Percentiles rank a stretch among this genome's conserved stretches.
Evolutionary conservation across 2,888 invertebrate genomes (phyloP).

Genomic region (Euzophera pinguis): DNA sequence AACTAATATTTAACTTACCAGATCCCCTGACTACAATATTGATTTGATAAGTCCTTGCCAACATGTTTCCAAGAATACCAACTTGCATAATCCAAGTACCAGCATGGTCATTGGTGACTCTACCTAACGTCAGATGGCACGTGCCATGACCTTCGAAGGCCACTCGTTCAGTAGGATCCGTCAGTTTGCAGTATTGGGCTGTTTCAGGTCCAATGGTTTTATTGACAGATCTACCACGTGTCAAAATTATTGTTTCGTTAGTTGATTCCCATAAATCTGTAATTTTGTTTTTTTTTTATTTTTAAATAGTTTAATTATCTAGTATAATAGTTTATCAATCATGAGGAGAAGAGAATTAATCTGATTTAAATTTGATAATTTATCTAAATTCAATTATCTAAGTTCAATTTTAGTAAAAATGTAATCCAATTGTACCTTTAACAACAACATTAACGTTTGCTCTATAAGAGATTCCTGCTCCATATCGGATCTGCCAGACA

Average conservation of each 20-base stretch:
- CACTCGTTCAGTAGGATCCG: constrained; percentile 29
- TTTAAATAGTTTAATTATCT: too few species aligned
- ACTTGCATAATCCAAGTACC: constrained; percentile 52
- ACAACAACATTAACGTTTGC: constrained; percentile 42
- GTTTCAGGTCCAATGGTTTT: constrained; percentile 45
- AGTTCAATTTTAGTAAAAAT: not conserved
- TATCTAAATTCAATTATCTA: too few species aligned
- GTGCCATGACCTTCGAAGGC: constrained; percentile 53
- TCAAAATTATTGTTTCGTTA: constrained; percentile 23
- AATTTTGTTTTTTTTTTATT: not conserved
- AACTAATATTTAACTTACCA: constrained; percentile 31
- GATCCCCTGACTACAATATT: constrained; percentile 33
- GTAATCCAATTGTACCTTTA: constrained; percentile 35
- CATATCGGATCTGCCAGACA: constrained; percentile 51
- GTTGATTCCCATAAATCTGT: constrained; percentile 13
- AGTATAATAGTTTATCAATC: too few species aligned
- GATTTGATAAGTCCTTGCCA: constrained; percentile 34
- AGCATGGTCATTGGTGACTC: constrained; percentile 36
- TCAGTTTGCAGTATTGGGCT: constrained; percentile 51
- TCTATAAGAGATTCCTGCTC: constrained; percentile 39
- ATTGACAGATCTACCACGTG: constrained; percentile 34
- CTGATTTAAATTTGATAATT: too few species aligned
- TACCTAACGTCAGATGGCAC: constrained; percentile 45
- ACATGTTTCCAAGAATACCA: constrained; percentile 40
- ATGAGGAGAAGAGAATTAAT: too few species aligned